A percentile compares a stretch with the other conserved stretches of the same genome.
Evolutionary conservation across 1,140 invertebrate species (phyloP).

Genomic region (Tetragnatha versicolor): DNA sequence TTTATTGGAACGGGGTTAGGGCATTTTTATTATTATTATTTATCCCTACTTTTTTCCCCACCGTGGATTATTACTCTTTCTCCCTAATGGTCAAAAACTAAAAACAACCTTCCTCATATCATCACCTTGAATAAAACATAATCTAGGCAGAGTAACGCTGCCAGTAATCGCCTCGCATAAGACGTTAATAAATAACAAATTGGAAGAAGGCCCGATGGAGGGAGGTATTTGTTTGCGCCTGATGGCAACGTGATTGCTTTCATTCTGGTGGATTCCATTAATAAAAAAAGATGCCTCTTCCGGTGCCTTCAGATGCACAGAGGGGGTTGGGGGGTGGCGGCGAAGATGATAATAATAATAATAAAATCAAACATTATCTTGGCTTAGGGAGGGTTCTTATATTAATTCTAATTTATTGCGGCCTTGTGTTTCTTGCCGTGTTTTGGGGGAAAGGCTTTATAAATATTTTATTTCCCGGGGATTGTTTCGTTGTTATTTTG

Average conservation of each 20-base stretch:
- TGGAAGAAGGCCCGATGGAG: slow-evolving; percentile 23
- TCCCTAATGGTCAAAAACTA: slow-evolving; percentile 38
- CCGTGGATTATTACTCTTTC: slow-evolving; percentile 40
- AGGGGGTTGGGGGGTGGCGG: not conserved
- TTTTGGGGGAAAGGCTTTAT: no score
- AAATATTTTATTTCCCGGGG: no score
- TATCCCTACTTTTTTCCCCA: slow-evolving; percentile 6
- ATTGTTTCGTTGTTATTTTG: no score
- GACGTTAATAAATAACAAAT: slow-evolving; percentile 55
- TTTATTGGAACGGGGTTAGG: slow-evolving; percentile 32
- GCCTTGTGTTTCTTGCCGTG: no score
- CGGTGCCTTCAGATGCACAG: not conserved
- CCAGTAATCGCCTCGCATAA: slow-evolving; percentile 47
- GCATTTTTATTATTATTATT: slow-evolving; percentile 35
- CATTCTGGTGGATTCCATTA: slow-evolving; percentile 37
- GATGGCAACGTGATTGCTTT: slow-evolving; percentile 50
- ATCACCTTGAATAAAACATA: slow-evolving; percentile 55
- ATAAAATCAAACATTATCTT: no score
- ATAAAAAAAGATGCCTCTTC: slow-evolving; percentile 28
- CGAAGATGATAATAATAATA: not conserved
- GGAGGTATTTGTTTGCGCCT: slow-evolving; percentile 46
- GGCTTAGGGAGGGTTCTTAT: no score
- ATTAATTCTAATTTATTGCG: no score
- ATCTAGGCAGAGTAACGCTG: not conserved
- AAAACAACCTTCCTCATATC: slow-evolving; percentile 37